Base-by-base conservation (phyloP, 1,140 invertebrate genomes). In the Drosophila punjabiensis region DNA sequence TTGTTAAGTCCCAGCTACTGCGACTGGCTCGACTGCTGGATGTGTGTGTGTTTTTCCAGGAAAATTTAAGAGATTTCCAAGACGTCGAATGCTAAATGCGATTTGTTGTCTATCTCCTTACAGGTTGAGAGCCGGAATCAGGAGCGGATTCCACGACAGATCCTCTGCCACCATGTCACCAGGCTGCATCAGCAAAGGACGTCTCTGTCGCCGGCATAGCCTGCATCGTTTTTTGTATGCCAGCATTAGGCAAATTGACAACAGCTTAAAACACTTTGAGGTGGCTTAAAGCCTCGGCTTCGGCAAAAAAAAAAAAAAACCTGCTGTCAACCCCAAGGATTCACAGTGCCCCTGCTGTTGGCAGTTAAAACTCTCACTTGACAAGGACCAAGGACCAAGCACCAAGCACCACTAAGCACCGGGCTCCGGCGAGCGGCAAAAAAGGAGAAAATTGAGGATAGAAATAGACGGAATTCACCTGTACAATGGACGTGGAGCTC, bases 231-330 rank as follows among this genome's bases (percentile, higher is more conserved):
- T 50, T 48, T 32, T 67, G 71, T 50, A 47, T 61, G 65, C 65
- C 50, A 63, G 79, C 76, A 86, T 86, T 91, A 86, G 86, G 86
- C 81, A 90, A 86, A 90, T 90, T 76, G 86, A 89, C 86, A 86
- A 74, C 82, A 90, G 86, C 87, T 90, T 90, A 90, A 81, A 90
- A 71, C 86, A 88, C 80, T 90, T 85, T 80, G 55, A 77, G 65
- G 75, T 74, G 83, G 69, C 86, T 90, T 90, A 86, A 89, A 82
- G 86, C 79, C 64, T 58, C 64, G 60, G 43, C 41, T 18, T 30
- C 33, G 24, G 52, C 2, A 18, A 43, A 35, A 53, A 78, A 77
- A 70, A 18, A 43, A 35, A 53, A 78, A 77, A 70, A 76, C 74
- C 78, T 69, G 69, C 77, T 82, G 82, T 90, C 86, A 80, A 74